These are phyloP conservation scores for Drepana arcuata DNA, from an alignment of 1,140 invertebrate species.

Conservation along the genomic window DNA sequence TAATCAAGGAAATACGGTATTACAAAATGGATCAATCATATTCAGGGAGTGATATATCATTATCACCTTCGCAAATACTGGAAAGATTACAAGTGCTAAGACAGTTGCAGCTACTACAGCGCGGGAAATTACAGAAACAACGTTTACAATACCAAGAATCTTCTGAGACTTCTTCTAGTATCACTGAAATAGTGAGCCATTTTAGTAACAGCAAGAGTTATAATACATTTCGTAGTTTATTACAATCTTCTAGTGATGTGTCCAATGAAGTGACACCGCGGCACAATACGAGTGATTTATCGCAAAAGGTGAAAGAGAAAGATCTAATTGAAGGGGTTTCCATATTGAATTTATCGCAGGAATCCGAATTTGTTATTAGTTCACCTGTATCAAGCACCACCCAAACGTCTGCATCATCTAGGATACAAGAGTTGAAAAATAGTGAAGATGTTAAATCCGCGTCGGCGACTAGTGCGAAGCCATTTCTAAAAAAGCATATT, in stretches of 20 bases:
- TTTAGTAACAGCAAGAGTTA: slow-evolving; percentile 54
- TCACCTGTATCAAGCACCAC: slow-evolving; percentile 33
- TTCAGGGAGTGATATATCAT: slow-evolving; percentile 49
- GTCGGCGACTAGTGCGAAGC: no score
- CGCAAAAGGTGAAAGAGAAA: slow-evolving; percentile 20
- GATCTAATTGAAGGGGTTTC: slow-evolving; percentile 55
- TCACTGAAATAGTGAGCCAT: slow-evolving; percentile 60
- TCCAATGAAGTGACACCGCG: slow-evolving; percentile 23
- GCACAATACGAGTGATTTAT: slow-evolving; percentile 10
- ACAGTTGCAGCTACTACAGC: slow-evolving; percentile 50
- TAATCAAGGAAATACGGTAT: no score
- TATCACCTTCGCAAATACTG: slow-evolving; percentile 57
- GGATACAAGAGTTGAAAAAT: no score
- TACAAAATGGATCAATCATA: slow-evolving; percentile 50
- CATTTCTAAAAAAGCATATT: slow-evolving; percentile 34
- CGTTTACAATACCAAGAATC: slow-evolving; percentile 38
- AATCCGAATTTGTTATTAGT: slow-evolving; percentile 45
- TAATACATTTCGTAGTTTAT: slow-evolving; percentile 52
- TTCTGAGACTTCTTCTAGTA: slow-evolving; percentile 38
- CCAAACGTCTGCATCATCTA: slow-evolving; percentile 10
- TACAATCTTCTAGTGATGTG: slow-evolving; percentile 32
- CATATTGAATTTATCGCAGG: slow-evolving; percentile 50
- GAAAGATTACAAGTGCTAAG: slow-evolving; percentile 50
- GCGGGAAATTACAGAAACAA: slow-evolving; percentile 57
- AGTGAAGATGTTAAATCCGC: no score